Base-by-base conservation (phyloP, 2,113 vertebrate genomes). In the Hippocampus abdominalis region DNA sequence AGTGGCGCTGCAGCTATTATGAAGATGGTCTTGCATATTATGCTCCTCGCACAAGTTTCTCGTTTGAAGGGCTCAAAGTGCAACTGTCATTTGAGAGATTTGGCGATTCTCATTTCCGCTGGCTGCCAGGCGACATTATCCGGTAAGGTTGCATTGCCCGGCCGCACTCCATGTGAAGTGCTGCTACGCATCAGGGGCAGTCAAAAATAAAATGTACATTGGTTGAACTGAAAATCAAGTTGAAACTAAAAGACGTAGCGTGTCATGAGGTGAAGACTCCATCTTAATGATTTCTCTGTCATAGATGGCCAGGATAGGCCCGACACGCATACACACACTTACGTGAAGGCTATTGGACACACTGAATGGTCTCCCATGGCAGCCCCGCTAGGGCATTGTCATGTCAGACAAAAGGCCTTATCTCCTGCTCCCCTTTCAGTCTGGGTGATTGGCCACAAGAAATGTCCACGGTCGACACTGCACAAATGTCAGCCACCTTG, bases 371-470 rank as follows among this genome's bases (percentile, higher is more conserved):
- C 80, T 81, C 78, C 71, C 61, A 64, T 69, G 77, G 80, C 78
- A 77, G 86, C 91, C 92, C 93, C 94, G 93, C 93, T 91, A 84
- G 93, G 90, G 92, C 92, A 91, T 92, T 94, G 93, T 95, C 94
- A 94, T 73, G 81, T 83, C 91, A 92, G 90, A 95, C 94, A 97
- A 95, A 89, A 94, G 86, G 90, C 80, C 92, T 96, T 96, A 96
- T 95, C 94, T 93, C 89, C 74, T 86, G 89, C 89, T 76, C 53
- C 69, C 92, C 92, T 94, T 95, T 95, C 94, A 94, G 92, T 93
- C 90, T 91, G 93, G 91, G 91, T 92, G 94, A 96, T 95, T 94
- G 94, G 93, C 92, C 89, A 80, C 73, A 86, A 92, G 92, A 93
- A 93, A 73, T 92, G 92, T 92, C 93, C 94, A 96, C 94, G 93